phyloP scores from a whole-genome alignment of 2,888 invertebrate species.

The Drosophila prolongata region DNA sequence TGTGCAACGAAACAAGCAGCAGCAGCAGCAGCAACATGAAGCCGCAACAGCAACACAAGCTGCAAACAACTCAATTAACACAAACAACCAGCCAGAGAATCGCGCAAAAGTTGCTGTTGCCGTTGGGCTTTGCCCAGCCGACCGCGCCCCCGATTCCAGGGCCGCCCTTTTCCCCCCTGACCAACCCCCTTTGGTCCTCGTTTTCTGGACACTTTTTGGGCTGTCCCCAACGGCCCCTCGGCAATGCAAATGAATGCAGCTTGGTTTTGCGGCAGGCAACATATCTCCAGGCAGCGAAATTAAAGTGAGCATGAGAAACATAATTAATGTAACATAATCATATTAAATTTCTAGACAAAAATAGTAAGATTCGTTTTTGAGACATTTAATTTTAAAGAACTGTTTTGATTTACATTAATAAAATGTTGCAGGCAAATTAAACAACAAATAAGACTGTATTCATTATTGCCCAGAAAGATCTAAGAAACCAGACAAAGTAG shows the following conservation, averaged over 20 bases:
- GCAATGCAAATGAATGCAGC: constrained; percentile 50
- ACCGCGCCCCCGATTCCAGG: constrained; percentile 20
- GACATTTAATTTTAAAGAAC: no score
- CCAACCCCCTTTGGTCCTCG: constrained; percentile 3
- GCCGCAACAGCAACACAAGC: constrained; percentile 36
- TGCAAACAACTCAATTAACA: constrained; percentile 72
- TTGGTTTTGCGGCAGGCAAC: not conserved
- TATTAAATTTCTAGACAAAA: not conserved
- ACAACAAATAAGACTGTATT: no score
- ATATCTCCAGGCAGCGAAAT: not conserved
- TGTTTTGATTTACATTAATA: no score
- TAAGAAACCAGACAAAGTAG: no score
- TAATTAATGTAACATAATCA: not conserved
- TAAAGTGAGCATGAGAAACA: not conserved
- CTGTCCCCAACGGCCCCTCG: constrained; percentile 20
- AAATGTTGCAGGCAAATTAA: no score
- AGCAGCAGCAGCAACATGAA: constrained; percentile 39
- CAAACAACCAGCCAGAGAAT: constrained; percentile 47
- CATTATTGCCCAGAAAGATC: no score
- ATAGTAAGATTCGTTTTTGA: no score
- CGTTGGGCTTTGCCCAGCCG: constrained; percentile 21
- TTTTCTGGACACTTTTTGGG: constrained; percentile 16
- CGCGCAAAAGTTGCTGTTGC: constrained; percentile 28
- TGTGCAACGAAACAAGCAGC: constrained; percentile 31
- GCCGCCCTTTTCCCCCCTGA: constrained; percentile 9